These are phyloP conservation scores for Pyrochroa serraticornis DNA, from an alignment of 2,888 invertebrate genomes.

Conservation along the genomic window DNA sequence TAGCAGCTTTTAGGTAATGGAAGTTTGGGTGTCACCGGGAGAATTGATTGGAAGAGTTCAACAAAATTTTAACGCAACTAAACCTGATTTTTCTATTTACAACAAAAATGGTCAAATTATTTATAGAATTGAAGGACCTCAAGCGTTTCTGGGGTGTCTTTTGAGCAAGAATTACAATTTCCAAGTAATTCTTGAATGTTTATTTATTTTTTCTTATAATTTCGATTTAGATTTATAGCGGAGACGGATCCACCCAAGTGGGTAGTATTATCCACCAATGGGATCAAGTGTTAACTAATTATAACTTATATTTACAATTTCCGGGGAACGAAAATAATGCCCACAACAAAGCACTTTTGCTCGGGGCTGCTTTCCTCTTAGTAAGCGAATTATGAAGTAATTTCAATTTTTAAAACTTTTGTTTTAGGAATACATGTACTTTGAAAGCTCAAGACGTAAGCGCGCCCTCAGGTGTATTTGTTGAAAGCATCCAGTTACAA, in stretches of 20 bases:
- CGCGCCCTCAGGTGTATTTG: conserved; percentile 43
- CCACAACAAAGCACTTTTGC: conserved; percentile 77
- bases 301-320: conserved; percentile 77
- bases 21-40: conserved; percentile 75
- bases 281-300: conserved; percentile 71
- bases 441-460: conserved; percentile 61
- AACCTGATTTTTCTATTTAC: conserved; percentile 72
- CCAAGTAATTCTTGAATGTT: conserved; percentile 55
- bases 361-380: conserved; percentile 84
- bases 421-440: conserved; percentile 72
- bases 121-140: conserved; percentile 76
- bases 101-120: conserved; percentile 68
- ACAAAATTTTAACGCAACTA: conserved; percentile 71
- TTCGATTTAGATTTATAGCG: conserved; percentile 61
- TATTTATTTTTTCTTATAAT: conserved; percentile 1
- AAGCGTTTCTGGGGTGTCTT: conserved; percentile 61
- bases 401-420: conserved; percentile 31
- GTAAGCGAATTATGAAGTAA: conserved; percentile 60
- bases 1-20: conserved; percentile 62
- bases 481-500: conserved; percentile 29
- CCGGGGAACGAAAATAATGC: conserved; percentile 73
- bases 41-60: conserved; percentile 73
- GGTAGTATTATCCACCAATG: conserved; percentile 76
- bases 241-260: conserved; percentile 66
- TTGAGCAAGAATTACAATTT: conserved; percentile 69